A percentile compares a stretch with the other conserved stretches of the same genome.
phyloP scores from a whole-genome alignment of 2,797 vertebrate genomes.

The Florisuga fusca region DNA sequence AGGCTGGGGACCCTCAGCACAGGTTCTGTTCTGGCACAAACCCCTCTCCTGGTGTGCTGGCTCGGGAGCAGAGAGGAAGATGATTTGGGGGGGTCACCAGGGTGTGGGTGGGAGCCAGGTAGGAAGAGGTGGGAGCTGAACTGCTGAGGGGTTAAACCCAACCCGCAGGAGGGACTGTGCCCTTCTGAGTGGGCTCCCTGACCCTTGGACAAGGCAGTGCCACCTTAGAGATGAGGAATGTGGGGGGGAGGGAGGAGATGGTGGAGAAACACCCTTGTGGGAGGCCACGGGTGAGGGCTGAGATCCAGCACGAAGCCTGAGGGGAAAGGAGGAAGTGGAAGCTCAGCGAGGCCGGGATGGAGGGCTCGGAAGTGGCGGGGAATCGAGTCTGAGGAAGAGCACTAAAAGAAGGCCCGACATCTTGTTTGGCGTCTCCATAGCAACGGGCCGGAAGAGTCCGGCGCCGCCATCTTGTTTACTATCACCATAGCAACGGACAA shows the following conservation, averaged over 20 bases:
- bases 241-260: not conserved
- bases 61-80: rapidly evolving
- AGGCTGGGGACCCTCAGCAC: no score
- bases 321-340: not conserved
- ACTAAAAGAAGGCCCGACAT: not conserved
- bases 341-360: not conserved
- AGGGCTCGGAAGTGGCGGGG: rapidly evolving
- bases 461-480: conserved; percentile 39
- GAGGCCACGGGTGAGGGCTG: not conserved
- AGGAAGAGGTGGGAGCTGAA: not conserved
- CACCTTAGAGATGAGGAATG: not conserved
- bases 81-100: not conserved
- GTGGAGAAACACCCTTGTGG: not conserved
- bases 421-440: not conserved
- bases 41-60: no score
- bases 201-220: no score
- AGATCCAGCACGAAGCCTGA: not conserved
- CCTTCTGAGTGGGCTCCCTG: rapidly evolving
- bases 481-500: not conserved
- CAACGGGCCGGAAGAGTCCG: rapidly evolving
- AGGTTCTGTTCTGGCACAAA: no score
- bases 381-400: not conserved
- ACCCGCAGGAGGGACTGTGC: not conserved
- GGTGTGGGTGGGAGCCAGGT: rapidly evolving
- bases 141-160: no score